Conservation (phyloP, 92 coral and sea anemone genomes). For the Phenganax marumi region DNA sequence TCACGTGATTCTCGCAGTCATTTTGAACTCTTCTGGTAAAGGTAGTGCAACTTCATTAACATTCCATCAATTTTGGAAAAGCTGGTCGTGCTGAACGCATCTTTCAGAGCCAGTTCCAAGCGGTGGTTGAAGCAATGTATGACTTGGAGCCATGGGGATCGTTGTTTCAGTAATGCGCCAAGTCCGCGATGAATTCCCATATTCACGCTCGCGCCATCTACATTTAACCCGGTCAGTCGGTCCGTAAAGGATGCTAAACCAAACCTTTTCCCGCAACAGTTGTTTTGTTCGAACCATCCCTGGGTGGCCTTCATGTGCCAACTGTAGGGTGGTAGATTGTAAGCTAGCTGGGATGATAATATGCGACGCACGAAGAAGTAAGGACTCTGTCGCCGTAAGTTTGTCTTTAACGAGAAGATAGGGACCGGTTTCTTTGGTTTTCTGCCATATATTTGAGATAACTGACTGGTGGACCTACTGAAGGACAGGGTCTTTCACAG, state of each 20-base stretch:
- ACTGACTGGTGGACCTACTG: too few species aligned
- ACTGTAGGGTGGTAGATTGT: too few species aligned
- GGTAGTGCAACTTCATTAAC: slow-evolving; percentile 22
- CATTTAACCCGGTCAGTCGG: not conserved
- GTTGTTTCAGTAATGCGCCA: not conserved
- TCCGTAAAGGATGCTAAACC: slow-evolving; percentile 16
- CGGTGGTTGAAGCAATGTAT: slow-evolving; percentile 18
- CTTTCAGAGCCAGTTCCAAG: slow-evolving; percentile 16
- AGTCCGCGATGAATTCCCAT: slow-evolving; percentile 16
- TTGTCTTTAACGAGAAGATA: too few species aligned
- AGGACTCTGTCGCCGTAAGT: too few species aligned
- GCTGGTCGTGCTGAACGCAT: slow-evolving; percentile 11
- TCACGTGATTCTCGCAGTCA: slow-evolving; percentile 19
- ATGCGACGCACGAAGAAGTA: too few species aligned
- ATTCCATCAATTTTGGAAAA: slow-evolving; percentile 15
- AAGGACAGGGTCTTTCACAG: too few species aligned
- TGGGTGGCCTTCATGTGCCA: too few species aligned
- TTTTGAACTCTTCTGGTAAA: slow-evolving; percentile 22
- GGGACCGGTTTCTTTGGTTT: too few species aligned
- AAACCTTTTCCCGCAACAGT: too few species aligned
- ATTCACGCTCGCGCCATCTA: slow-evolving; percentile 29
- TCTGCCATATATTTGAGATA: too few species aligned
- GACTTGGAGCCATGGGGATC: slow-evolving; percentile 10
- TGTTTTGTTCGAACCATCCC: too few species aligned
- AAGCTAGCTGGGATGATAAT: too few species aligned